Percentiles rank a stretch among this genome's conserved stretches.
phyloP scores from a whole-genome alignment of 2,888 invertebrate species.

The Anaspis maculata region DNA sequence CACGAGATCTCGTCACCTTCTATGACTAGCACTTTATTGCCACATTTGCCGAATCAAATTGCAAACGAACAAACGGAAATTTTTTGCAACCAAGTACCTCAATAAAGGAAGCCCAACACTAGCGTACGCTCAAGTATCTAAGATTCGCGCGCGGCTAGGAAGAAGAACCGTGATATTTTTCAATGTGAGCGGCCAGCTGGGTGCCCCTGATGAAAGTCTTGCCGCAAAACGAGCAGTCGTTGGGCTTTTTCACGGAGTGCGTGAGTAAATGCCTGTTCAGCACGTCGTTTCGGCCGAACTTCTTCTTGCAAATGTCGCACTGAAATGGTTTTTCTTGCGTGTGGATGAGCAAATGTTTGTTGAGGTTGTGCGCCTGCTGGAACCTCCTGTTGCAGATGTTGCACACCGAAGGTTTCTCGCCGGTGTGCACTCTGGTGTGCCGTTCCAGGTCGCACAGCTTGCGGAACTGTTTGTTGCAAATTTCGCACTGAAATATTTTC shows the following conservation, averaged over 20 bases:
- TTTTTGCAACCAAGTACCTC: no score
- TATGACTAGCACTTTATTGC: no score
- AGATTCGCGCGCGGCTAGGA: no score
- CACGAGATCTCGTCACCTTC: no score
- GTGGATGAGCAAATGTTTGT: constrained; percentile 38
- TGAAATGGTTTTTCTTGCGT: constrained; percentile 34
- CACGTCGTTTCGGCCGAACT: constrained; percentile 37
- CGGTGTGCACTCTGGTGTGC: constrained; percentile 38
- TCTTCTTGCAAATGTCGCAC: constrained; percentile 37
- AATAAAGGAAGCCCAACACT: no score
- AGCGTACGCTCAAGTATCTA: no score
- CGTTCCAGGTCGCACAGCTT: constrained; percentile 38
- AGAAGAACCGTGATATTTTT: constrained; percentile 25
- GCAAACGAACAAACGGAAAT: no score
- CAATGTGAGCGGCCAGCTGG: constrained; percentile 27
- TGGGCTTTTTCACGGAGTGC: constrained; percentile 37
- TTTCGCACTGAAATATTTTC: constrained; percentile 32
- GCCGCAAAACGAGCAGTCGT: constrained; percentile 30
- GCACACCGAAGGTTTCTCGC: constrained; percentile 38
- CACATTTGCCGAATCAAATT: no score
- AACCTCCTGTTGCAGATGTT: constrained; percentile 33
- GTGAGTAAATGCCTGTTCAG: constrained; percentile 36
- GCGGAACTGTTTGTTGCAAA: constrained; percentile 33
- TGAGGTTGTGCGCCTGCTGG: constrained; percentile 37
- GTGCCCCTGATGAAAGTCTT: constrained; percentile 33